Evolutionary conservation across 2,888 invertebrate species (phyloP).

Genomic region (Phragmatobia fuliginosa): DNA sequence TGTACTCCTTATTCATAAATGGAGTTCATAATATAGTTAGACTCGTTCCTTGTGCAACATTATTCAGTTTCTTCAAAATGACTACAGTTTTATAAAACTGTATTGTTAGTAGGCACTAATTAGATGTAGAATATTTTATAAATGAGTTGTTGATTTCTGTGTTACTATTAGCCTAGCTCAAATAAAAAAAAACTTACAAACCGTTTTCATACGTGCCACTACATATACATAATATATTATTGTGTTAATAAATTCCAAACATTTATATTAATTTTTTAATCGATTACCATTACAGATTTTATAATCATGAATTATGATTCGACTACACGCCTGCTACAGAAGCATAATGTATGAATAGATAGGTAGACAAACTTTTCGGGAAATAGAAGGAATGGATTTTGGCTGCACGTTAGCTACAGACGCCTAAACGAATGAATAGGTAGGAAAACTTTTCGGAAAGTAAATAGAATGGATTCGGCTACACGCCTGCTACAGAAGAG

Average conservation of each 20-base stretch:
- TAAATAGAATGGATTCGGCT: not conserved
- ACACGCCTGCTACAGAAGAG: not conserved
- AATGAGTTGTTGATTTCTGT: not conserved
- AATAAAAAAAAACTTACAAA: not conserved
- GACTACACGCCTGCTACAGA: too few relatives aligned
- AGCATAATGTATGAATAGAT: too few relatives aligned
- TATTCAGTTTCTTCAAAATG: not conserved
- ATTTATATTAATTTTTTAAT: too few relatives aligned
- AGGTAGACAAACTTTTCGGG: too few relatives aligned
- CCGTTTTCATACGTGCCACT: not conserved
- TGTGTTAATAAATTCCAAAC: too few relatives aligned
- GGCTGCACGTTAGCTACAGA: too few relatives aligned
- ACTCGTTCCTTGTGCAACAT: not conserved
- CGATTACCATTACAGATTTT: too few relatives aligned
- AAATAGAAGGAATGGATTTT: too few relatives aligned
- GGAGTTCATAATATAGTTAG: not conserved
- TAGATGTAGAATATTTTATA: not conserved
- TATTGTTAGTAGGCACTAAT: not conserved
- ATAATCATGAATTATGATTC: too few relatives aligned
- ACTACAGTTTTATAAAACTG: not conserved
- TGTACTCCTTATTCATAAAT: conserved; percentile 2
- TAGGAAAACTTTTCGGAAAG: not conserved
- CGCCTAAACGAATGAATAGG: too few relatives aligned
- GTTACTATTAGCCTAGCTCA: not conserved
- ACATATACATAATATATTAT: too few relatives aligned